Conservation (phyloP, 2,888 invertebrate genomes). For the Taphrorychus bicolor region DNA sequence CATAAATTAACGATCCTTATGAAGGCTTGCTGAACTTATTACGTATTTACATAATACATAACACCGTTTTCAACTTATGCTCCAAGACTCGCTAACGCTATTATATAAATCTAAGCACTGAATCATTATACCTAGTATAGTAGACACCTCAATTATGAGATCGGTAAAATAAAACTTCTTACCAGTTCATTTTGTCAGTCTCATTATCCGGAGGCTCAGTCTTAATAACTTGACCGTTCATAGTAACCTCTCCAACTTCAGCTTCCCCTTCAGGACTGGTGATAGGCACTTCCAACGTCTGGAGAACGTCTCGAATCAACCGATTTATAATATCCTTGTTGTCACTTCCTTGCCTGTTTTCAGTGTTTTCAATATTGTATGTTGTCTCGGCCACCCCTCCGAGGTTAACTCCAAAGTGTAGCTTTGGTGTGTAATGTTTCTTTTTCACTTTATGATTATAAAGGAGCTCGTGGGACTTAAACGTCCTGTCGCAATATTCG, state of each 20-base stretch:
- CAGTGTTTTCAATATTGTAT: background rate
- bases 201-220: background rate
- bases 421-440: constrained; percentile 60
- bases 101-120: too few relatives aligned
- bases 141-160: too few relatives aligned
- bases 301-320: constrained; percentile 56
- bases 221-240: background rate
- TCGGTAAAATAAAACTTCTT: too few relatives aligned
- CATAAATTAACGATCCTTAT: too few relatives aligned
- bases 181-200: background rate
- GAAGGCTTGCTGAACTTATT: too few relatives aligned
- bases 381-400: background rate
- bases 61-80: too few relatives aligned
- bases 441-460: constrained; percentile 66
- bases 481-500: constrained; percentile 61
- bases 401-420: constrained; percentile 43
- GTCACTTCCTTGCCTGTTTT: constrained; percentile 33
- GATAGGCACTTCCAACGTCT: constrained; percentile 51
- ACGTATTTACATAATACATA: too few relatives aligned
- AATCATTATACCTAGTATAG: too few relatives aligned
- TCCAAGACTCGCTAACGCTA: too few relatives aligned
- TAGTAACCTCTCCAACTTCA: background rate
- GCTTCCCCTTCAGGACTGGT: background rate
- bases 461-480: constrained; percentile 63
- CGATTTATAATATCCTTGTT: constrained; percentile 55